Conservation (phyloP, 1,140 invertebrate species). For the Zaprionus lachaisei region DNA sequence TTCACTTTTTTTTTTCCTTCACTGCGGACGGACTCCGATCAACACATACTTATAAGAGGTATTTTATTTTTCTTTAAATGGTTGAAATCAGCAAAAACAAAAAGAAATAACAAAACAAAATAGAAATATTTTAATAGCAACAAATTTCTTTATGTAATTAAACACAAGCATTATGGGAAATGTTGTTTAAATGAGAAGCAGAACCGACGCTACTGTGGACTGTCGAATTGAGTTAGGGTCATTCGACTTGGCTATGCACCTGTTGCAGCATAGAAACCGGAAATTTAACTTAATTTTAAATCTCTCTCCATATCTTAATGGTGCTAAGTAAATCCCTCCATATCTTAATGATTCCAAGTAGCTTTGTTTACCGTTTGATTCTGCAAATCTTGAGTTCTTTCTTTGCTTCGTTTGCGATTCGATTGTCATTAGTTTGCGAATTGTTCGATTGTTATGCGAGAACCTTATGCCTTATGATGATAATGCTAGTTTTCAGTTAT, state of each 20-base stretch:
- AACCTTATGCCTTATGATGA: slow-evolving; percentile 17
- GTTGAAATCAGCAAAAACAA: slow-evolving; percentile 5
- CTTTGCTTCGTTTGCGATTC: slow-evolving; percentile 6
- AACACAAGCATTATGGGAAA: neutral
- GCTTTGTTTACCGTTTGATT: no score
- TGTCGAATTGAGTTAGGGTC: neutral
- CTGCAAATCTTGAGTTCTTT: no score
- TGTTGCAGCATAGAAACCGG: neutral
- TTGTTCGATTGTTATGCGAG: slow-evolving; percentile 9
- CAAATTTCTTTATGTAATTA: slow-evolving; percentile 7
- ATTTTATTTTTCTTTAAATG: slow-evolving; percentile 26
- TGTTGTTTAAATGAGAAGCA: neutral
- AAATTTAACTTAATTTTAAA: no score
- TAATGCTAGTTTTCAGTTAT: slow-evolving; percentile 5
- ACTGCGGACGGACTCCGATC: slow-evolving; percentile 9
- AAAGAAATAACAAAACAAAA: slow-evolving; percentile 1
- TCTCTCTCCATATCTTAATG: no score
- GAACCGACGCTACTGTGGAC: neutral
- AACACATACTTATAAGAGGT: slow-evolving; percentile 15
- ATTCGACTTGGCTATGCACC: neutral
- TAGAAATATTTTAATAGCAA: slow-evolving; percentile 3
- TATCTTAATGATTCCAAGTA: no score
- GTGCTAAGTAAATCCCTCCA: no score
- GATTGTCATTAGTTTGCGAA: slow-evolving; percentile 16
- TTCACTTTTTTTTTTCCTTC: slow-evolving; percentile 23